phyloP scores from a whole-genome alignment of 2,113 vertebrate species.

The Lophius piscatorius region DNA sequence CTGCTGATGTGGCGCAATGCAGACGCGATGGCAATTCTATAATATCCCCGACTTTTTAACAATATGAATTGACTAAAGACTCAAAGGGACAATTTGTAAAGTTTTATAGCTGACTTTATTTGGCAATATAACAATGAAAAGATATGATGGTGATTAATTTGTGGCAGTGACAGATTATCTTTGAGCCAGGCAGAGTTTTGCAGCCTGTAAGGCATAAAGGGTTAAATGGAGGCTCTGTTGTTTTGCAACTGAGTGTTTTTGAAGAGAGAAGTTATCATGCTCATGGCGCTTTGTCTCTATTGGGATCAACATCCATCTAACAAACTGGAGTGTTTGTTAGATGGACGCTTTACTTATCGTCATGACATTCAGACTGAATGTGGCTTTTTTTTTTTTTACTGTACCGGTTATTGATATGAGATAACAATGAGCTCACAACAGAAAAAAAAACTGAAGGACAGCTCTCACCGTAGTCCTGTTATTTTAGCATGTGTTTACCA shows the following conservation, averaged over 20 bases:
- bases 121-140: neutral
- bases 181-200: constrained; percentile 11
- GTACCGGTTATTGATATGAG: too few species aligned
- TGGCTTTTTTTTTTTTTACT: neutral
- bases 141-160: neutral
- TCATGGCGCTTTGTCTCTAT: constrained; percentile 14
- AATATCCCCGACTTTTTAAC: too few species aligned
- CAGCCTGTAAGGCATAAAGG: neutral
- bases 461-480: constrained; percentile 11
- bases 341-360: constrained; percentile 32
- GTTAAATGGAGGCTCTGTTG: constrained; percentile 31
- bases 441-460: constrained; percentile 6
- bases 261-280: constrained; percentile 7
- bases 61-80: too few species aligned
- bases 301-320: constrained; percentile 13
- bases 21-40: too few species aligned
- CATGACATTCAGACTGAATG: constrained; percentile 10
- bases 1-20: too few species aligned
- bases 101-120: too few species aligned
- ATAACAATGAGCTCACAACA: too few species aligned
- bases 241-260: constrained; percentile 13
- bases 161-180: constrained; percentile 20
- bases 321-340: too few species aligned
- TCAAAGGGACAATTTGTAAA: too few species aligned
- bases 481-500: neutral